These are phyloP conservation scores for Tetranychus urticae DNA, from an alignment of 1,140 invertebrate genomes.

Conservation along the genomic window DNA sequence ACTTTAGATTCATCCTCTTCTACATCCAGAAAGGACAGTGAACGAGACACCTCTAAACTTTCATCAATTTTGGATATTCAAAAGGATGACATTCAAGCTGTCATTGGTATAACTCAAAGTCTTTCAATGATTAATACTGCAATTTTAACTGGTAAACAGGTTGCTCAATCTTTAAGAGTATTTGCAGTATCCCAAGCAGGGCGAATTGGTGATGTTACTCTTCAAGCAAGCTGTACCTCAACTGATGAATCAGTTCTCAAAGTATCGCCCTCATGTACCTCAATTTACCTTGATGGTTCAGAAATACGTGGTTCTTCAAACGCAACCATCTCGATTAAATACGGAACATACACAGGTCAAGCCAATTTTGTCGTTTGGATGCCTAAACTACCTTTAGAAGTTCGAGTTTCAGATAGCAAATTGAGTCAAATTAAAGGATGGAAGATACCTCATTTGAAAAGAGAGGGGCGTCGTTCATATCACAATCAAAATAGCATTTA, in stretches of 20 bases:
- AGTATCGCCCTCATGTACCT: constrained; percentile 85
- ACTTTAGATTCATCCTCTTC: no score
- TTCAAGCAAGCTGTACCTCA: constrained; percentile 81
- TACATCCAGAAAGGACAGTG: constrained; percentile 2
- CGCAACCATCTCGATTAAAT: constrained; percentile 76
- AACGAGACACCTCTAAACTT: constrained; percentile 39
- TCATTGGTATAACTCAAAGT: constrained; percentile 81
- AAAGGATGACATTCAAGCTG: constrained; percentile 79
- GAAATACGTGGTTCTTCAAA: constrained; percentile 83
- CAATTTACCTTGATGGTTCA: constrained; percentile 84
- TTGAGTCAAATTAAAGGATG: constrained; percentile 70
- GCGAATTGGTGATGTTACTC: constrained; percentile 74
- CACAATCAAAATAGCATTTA: neutral
- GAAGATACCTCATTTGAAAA: constrained; percentile 41
- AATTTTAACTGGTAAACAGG: constrained; percentile 70
- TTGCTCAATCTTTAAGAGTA: constrained; percentile 81
- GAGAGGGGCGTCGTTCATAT: neutral
- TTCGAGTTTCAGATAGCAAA: constrained; percentile 60
- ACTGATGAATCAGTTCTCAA: constrained; percentile 87
- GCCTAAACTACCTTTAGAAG: constrained; percentile 74
- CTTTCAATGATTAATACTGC: constrained; percentile 62
- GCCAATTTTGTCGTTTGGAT: constrained; percentile 86
- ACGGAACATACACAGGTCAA: constrained; percentile 64
- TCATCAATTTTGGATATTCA: constrained; percentile 61
- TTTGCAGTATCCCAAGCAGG: constrained; percentile 80